Evolutionary conservation across 1,140 invertebrate genomes (phyloP).

Genomic region (Paralvinella palmiformis): DNA sequence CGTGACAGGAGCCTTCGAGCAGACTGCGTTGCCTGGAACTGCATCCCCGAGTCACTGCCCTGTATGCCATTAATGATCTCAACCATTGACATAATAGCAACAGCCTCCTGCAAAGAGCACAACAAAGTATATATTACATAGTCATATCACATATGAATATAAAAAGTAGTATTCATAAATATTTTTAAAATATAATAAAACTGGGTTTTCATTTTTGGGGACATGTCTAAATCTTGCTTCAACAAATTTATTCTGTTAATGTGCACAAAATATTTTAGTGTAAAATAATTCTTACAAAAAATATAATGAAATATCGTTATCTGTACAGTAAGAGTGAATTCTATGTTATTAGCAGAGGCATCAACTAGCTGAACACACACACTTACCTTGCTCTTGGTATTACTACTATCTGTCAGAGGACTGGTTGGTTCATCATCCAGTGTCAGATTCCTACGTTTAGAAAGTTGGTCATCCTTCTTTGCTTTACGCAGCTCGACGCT

Average conservation of each 20-base stretch:
- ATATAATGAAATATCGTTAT: too few relatives aligned
- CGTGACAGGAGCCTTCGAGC: slow-evolving; percentile 86
- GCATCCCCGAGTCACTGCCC: slow-evolving; percentile 25
- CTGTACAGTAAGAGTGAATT: too few relatives aligned
- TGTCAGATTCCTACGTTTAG: slow-evolving; percentile 86
- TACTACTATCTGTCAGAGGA: slow-evolving; percentile 43
- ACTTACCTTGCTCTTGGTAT: too few relatives aligned
- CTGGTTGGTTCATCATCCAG: slow-evolving; percentile 34
- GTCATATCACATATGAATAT: neutral
- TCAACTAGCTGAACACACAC: too few relatives aligned
- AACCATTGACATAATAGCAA: slow-evolving; percentile 27
- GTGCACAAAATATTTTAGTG: neutral
- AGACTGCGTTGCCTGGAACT: slow-evolving; percentile 40
- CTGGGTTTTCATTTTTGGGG: neutral
- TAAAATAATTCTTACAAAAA: neutral
- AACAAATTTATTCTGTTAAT: neutral
- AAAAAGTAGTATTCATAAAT: neutral
- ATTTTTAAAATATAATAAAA: neutral
- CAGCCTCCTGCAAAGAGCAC: slow-evolving; percentile 13
- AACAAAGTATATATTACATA: neutral
- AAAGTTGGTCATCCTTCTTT: slow-evolving; percentile 91
- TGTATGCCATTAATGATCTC: slow-evolving; percentile 40
- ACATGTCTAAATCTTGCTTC: neutral
- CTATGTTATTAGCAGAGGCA: too few relatives aligned
- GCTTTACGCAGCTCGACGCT: slow-evolving; percentile 93